These are phyloP conservation scores for Beroe forskalii DNA, from an alignment of 37 sponge, comb jelly and placozoan species.

Conservation along the genomic window DNA sequence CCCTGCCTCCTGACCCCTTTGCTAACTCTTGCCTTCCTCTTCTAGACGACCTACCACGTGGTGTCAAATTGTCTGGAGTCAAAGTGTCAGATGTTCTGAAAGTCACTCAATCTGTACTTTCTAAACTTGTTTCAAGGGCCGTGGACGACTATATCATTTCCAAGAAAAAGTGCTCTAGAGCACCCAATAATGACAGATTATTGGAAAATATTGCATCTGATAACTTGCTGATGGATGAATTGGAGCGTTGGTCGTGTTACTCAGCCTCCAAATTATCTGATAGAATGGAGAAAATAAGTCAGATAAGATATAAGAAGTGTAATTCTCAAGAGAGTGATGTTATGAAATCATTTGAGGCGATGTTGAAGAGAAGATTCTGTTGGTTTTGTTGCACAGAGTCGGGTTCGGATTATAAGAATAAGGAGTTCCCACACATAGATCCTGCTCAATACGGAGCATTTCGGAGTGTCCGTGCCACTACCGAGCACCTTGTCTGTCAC, in stretches of 20 bases:
- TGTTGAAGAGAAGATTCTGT: neutral
- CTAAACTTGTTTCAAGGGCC: neutral
- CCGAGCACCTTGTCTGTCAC: neutral
- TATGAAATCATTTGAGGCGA: neutral
- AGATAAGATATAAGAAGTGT: no score
- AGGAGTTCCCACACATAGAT: no score
- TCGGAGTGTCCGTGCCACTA: neutral
- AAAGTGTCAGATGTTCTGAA: neutral
- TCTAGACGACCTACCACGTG: neutral
- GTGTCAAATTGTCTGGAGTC: neutral
- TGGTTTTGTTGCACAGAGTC: neutral
- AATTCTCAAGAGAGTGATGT: neutral
- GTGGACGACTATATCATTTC: neutral
- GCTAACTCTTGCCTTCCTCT: neutral
- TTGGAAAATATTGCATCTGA: no score
- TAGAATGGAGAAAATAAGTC: no score
- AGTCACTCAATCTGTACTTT: neutral
- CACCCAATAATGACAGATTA: no score
- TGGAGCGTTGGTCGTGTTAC: neutral
- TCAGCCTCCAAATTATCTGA: neutral
- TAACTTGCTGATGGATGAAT: neutral
- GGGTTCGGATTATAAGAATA: neutral
- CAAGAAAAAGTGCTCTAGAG: no score
- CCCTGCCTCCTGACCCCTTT: neutral
- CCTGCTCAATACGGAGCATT: neutral